Evolutionary conservation across 2,797 vertebrate genomes (phyloP), one percentile per base, ranked within the genome.

Genomic region (Anguilla marmorata): DNA sequence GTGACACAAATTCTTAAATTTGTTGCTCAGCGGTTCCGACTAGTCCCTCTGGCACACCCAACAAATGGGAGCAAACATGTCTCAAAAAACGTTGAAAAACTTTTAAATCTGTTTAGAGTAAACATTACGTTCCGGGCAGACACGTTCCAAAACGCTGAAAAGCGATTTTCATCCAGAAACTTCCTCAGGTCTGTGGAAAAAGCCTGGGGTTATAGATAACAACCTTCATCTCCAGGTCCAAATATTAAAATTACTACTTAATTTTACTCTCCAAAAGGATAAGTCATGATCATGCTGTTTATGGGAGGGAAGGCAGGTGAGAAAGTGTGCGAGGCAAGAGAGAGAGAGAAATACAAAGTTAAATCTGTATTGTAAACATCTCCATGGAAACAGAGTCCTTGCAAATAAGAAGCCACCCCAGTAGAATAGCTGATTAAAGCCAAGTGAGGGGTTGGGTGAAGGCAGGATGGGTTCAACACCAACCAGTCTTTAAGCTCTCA

Each of bases 331-430:
- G 9, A 37, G 50, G 50, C 4, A 66, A 66, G 63, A 69, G 63
- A 69, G 63, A 83, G 2, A 30, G 52, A 30, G 45, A 50, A 45
- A 66, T 76, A 41, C 74, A 76, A 76, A 37, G 74, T 37, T 76
- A 76, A 76, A 76, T 76, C 72, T 76, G 30, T 76, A 76, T 41
- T 33, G 30, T 19, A 76, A 76, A 76, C 72, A 76, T 76, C 69
- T 33, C 69, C 69, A 76, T 76, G 72, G 30, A 76, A 76, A 41
- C 72, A 33, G 33, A 14, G 33, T 76, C 74, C 33, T 19, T 5
- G 30, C 14, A 41, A 21, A 41, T 19, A 21, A 76, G 74, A 30
- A 19, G 3, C 33, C 33, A 41, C 74, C 30, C 74, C 74, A 16
- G 74, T 37, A 76, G 74, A 76, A 76, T 41, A 76, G 11, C 14